Conservation (phyloP, 53 echinoderm and acorn worm genomes). For the Apostichopus leukothele region DNA sequence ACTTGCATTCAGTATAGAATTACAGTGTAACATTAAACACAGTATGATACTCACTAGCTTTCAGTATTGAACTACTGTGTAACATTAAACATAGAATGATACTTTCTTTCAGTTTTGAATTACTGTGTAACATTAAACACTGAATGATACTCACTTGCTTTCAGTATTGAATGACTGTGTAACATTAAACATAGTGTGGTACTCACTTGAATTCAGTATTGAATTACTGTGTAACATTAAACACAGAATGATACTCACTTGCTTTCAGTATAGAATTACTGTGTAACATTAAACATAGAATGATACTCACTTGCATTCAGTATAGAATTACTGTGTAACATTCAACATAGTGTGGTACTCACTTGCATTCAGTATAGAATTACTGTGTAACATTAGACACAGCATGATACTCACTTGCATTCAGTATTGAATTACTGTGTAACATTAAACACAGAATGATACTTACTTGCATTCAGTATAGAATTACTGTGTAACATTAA, state of each 20-base stretch:
- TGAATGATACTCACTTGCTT: slow-evolving; percentile 68
- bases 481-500: too few species aligned
- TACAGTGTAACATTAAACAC: slow-evolving; percentile 48
- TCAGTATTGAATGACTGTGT: slow-evolving; percentile 79
- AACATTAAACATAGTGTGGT: too few species aligned
- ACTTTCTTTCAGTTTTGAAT: neutral
- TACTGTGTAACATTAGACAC: slow-evolving; percentile 46
- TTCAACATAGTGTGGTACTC: neutral
- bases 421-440: slow-evolving; percentile 77
- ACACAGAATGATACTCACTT: too few species aligned
- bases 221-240: too few species aligned
- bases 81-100: too few species aligned
- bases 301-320: too few species aligned
- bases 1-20: slow-evolving; percentile 88
- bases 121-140: slow-evolving; percentile 49
- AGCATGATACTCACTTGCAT: slow-evolving; percentile 67
- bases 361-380: slow-evolving; percentile 90
- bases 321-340: too few species aligned
- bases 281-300: too few species aligned
- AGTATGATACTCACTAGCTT: slow-evolving; percentile 66
- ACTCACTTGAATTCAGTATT: too few species aligned
- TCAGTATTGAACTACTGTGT: slow-evolving; percentile 77
- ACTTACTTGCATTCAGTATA: too few species aligned
- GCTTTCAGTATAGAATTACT: too few species aligned
- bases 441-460: too few species aligned